Base-by-base conservation (phyloP, 2,888 invertebrate species). In the Scaptomyza caliginosa region DNA sequence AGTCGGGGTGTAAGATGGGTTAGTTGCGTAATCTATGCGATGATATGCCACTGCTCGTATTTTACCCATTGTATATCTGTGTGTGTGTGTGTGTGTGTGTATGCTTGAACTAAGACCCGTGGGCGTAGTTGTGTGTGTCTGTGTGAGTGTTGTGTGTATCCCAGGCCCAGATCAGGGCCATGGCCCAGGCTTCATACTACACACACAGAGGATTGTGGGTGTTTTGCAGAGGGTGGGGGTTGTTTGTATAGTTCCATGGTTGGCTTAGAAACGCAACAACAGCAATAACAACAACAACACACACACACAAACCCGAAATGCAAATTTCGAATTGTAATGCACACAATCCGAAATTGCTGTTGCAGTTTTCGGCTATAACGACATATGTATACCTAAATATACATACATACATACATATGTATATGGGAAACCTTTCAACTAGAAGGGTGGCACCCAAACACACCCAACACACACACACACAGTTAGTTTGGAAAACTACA, bases 11-110 rank as follows among this genome's bases (percentile, higher is more conserved):
- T 24, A 21, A n/a, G 45, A 17, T 16, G 32, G 23, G 30, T 13
- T 81, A 85, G 81, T 81, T 81, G 81, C 85, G 85, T 81, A 81
- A 81, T 85, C 85, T 82, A 79, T 74, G 77, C 74, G 76, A 74
- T 81, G 79, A 84, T 81, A 78, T 76, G 71, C 75, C 64, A 68
- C 59, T 59, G 68, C 77, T 74, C 58, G 62, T 67, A 70, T 74
- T 74, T 60, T 50, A 55, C 17, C 51, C 74, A 66, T 82, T 74
- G 76, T 72, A 68, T 42, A 21, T 48, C 1, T 21, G 13, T 49
- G 34, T 48, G 13, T 45, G 42, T 52, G 36, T 36, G 19, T 50
- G 34, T 38, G 21, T 45, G 43, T 24, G 24, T 54, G 46, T 67
- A 21, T 49, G 67, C 62, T 56, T 67, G 66, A 74, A 70, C 73